These are phyloP conservation scores for Mustela erminea DNA, from an alignment of 2,797 vertebrate genomes.

Conservation along the genomic window DNA sequence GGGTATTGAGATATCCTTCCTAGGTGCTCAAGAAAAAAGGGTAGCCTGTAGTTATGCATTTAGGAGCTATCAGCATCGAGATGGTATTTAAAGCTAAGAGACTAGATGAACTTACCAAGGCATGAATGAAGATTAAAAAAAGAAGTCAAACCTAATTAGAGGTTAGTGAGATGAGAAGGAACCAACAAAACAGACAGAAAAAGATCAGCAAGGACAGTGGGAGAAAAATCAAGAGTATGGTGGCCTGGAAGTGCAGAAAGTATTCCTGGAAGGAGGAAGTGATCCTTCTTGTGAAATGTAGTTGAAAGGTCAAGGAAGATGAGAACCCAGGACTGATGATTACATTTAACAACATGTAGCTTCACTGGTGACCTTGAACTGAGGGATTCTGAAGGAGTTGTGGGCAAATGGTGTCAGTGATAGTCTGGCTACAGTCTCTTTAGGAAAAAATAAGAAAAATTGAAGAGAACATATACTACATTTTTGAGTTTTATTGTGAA, in stretches of 20 bases:
- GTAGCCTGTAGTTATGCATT: background rate
- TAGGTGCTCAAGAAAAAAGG: background rate
- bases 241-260: background rate
- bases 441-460: background rate
- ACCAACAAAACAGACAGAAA: background rate
- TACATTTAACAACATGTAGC: background rate
- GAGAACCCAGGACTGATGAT: background rate
- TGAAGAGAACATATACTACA: background rate
- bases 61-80: background rate
- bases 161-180: background rate
- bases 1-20: background rate
- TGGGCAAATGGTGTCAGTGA: background rate
- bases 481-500: slow-evolving; percentile 12
- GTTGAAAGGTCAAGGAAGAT: background rate
- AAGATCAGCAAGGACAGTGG: background rate
- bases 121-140: background rate
- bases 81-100: background rate
- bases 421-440: background rate
- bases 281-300: background rate
- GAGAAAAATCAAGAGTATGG: background rate
- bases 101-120: background rate
- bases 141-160: slow-evolving; percentile 13
- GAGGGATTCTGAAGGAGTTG: background rate
- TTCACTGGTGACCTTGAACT: background rate
- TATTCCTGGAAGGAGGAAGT: background rate